These are phyloP conservation scores for Lepidotrigona ventralis DNA, from an alignment of 1,140 invertebrate genomes.

Conservation along the genomic window DNA sequence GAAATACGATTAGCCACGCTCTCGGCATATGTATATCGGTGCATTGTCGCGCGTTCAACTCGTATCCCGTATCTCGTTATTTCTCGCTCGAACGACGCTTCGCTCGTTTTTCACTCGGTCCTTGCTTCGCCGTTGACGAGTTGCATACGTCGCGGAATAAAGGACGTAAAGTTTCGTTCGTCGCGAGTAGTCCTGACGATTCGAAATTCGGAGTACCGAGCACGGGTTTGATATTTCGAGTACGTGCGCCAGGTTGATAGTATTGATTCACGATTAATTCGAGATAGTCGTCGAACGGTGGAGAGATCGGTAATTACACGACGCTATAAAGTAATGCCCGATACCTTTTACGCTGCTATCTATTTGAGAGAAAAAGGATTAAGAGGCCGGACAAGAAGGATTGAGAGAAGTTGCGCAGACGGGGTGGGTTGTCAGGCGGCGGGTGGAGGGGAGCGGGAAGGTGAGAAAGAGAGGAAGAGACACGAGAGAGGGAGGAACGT, in stretches of 20 bases:
- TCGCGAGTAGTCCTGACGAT: not conserved
- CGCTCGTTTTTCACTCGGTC: constrained; percentile 18
- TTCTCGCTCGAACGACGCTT: not conserved
- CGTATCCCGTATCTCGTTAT: constrained; percentile 11
- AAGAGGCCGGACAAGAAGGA: constrained; percentile 42
- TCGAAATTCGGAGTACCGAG: too few species aligned
- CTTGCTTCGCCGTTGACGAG: not conserved
- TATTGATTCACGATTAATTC: not conserved
- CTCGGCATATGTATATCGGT: constrained; percentile 17
- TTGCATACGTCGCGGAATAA: not conserved
- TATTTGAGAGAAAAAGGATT: constrained; percentile 46
- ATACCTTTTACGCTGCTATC: constrained; percentile 25
- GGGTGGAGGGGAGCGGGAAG: not conserved
- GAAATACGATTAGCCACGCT: constrained; percentile 45
- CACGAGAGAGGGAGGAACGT: constrained; percentile 32
- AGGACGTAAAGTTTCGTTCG: constrained; percentile 6
- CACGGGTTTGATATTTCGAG: too few species aligned
- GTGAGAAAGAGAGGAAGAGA: constrained; percentile 23
- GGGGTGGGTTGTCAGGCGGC: not conserved
- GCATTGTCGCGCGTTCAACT: constrained; percentile 24
- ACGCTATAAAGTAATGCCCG: constrained; percentile 6
- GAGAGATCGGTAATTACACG: constrained; percentile 21
- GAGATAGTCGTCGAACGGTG: not conserved
- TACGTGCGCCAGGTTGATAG: too few species aligned
- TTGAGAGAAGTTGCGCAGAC: constrained; percentile 16